Evolutionary conservation across 92 coral and sea anemone species (phyloP).

Genomic region (Phenganax stokvisi): DNA sequence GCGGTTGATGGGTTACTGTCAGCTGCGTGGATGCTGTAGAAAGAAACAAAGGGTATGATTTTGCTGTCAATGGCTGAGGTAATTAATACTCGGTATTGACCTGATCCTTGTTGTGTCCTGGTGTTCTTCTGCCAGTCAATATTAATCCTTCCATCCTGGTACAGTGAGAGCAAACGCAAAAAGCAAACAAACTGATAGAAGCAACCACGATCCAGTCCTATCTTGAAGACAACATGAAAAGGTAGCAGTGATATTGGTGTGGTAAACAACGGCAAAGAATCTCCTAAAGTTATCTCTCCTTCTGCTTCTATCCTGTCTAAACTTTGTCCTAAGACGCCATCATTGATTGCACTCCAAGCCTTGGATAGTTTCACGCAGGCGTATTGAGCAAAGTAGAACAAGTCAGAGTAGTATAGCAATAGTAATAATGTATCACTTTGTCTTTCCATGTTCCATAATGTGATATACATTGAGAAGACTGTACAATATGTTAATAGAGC

Average conservation of each 20-base stretch:
- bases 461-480: slow-evolving; percentile 20
- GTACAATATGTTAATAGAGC: slow-evolving; percentile 15
- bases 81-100: neutral
- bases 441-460: slow-evolving; percentile 31
- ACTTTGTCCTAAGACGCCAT: neutral
- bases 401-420: slow-evolving; percentile 15
- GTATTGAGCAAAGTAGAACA: slow-evolving; percentile 29
- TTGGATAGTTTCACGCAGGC: slow-evolving; percentile 1
- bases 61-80: too few species aligned
- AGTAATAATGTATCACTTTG: slow-evolving; percentile 22
- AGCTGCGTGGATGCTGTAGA: too few species aligned
- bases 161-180: slow-evolving; percentile 21
- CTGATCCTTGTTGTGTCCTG: neutral
- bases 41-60: too few species aligned
- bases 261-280: slow-evolving; percentile 24
- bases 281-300: slow-evolving; percentile 3
- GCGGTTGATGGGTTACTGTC: neutral
- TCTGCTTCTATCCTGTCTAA: neutral
- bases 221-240: slow-evolving; percentile 26
- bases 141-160: slow-evolving; percentile 22
- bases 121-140: neutral
- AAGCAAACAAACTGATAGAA: slow-evolving; percentile 32
- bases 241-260: slow-evolving; percentile 28
- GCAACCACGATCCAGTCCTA: slow-evolving; percentile 29
- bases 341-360: neutral